Evolutionary conservation across 1,140 invertebrate species (phyloP).

Genomic region (Macrotrachela quadricornifera): DNA sequence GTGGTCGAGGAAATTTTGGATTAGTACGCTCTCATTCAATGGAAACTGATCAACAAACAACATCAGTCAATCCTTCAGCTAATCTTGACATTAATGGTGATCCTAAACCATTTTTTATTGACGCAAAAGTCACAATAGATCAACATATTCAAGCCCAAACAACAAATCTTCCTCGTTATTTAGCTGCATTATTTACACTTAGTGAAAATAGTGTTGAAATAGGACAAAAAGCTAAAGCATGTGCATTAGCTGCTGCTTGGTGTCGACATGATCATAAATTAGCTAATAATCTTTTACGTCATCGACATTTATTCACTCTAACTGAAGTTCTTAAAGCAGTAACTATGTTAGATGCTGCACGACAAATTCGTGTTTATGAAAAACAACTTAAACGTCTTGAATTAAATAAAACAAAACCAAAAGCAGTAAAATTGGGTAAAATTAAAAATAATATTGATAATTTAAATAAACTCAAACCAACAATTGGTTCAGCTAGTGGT

Average conservation of each 20-base stretch:
- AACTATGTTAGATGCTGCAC: slow-evolving; percentile 18
- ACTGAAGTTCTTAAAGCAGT: slow-evolving; percentile 23
- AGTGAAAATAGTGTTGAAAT: slow-evolving; percentile 19
- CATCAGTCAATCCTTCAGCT: too few species aligned
- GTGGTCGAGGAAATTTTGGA: too few species aligned
- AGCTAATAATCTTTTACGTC: slow-evolving; percentile 15
- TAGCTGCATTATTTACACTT: slow-evolving; percentile 17
- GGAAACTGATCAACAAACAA: too few species aligned
- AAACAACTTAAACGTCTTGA: slow-evolving; percentile 20
- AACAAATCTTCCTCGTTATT: slow-evolving; percentile 18
- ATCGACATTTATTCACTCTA: slow-evolving; percentile 19
- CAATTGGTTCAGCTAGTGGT: slow-evolving; percentile 7
- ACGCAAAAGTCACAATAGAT: slow-evolving; percentile 4
- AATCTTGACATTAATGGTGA: too few species aligned
- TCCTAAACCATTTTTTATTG: too few species aligned
- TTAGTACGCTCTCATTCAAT: too few species aligned
- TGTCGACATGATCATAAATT: slow-evolving; percentile 20
- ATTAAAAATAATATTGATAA: slow-evolving; percentile 24
- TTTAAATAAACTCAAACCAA: slow-evolving; percentile 17
- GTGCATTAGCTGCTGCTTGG: slow-evolving; percentile 22
- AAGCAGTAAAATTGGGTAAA: slow-evolving; percentile 17
- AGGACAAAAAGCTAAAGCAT: slow-evolving; percentile 18
- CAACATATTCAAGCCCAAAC: slow-evolving; percentile 21
- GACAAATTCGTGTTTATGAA: slow-evolving; percentile 17
- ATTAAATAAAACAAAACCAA: slow-evolving; percentile 15